These are phyloP conservation scores for Achatina immaculata DNA, from an alignment of 1,140 invertebrate species.

Conservation along the genomic window DNA sequence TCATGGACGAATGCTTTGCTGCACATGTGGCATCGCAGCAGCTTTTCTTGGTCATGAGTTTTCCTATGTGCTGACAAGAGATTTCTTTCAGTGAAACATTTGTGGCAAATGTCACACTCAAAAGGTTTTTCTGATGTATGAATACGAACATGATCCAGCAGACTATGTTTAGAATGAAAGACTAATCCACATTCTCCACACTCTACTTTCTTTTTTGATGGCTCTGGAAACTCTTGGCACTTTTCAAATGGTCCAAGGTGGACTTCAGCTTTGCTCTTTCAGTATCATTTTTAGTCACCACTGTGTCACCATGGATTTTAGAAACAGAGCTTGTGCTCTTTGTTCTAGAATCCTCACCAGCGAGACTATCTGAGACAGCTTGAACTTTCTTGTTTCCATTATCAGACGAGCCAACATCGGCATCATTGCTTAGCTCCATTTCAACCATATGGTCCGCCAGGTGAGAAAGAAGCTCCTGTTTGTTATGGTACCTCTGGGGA, in stretches of 20 bases:
- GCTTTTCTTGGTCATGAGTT: conserved; percentile 10
- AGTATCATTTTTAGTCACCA: neutral
- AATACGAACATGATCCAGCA: conserved; percentile 25
- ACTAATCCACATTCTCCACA: conserved; percentile 32
- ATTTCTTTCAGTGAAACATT: conserved; percentile 31
- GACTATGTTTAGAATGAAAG: conserved; percentile 7
- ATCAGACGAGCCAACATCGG: no score
- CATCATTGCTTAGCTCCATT: conserved; percentile 25
- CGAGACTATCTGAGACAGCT: neutral
- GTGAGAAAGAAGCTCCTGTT: conserved; percentile 23
- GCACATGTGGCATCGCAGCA: conserved; percentile 26
- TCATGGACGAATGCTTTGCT: conserved; percentile 24
- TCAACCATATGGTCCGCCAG: conserved; percentile 28
- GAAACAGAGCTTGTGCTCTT: neutral
- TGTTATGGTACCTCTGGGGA: conserved; percentile 23
- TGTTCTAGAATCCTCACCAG: neutral
- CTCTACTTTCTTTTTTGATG: conserved; percentile 7
- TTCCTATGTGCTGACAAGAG: conserved; percentile 24
- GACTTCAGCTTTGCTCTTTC: neutral
- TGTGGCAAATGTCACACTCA: conserved; percentile 33
- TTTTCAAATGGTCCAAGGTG: neutral
- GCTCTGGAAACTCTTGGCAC: neutral
- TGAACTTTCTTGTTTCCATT: neutral
- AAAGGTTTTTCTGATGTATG: conserved; percentile 31
- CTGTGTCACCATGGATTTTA: neutral